Evolutionary conservation across 2,888 invertebrate genomes (phyloP), one percentile per base, ranked within the genome.

Genomic region (Ornithoptera priamus): DNA sequence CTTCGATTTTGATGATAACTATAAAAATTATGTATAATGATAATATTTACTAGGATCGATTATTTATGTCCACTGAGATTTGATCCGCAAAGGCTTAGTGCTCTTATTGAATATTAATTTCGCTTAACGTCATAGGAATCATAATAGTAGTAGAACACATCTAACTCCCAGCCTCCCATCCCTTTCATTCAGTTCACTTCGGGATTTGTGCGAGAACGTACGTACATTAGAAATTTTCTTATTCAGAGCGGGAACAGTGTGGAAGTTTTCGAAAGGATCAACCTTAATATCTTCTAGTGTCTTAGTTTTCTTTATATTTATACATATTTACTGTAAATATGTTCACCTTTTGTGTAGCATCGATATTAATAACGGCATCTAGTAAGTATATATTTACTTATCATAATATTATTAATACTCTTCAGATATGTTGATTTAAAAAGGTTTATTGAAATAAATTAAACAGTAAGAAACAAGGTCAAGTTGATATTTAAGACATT

Each of bases 141-240:
- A 46, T 15, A 42, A 42, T 8, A 8, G 22, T 46, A 46, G 46
- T 46, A 46, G 46, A 59, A 46, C n/a, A 18, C 5, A 18, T 20
- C 46, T 59, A 20, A 60, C 18, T 30, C 59, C 30, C 59, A 60
- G 12, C 12, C n/a, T 62, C n/a, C 46, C 65, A 10, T 17, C 20
- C 20, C 4, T 1, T n/a, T n/a, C n/a, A 56, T 22, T 17, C 59
- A 66, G 65, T 66, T 30, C 5, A 59, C 20, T n/a, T 17, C 65
- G 59, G 30, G 65, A 66, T 15, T 59, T 66, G 59, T n/a, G 12
- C 17, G 46, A 12, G 30, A 15, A 36, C 30, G 30, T 24, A 66
- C 65, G 65, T n/a, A n/a, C 20, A 46, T 8, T 42, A 39, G n/a
- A 59, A 2, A 30, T 58, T 30, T 36, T 36, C 24, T 17, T 60